Percentiles rank a stretch among this genome's conserved stretches.
These are phyloP conservation scores for Ibycter americanus DNA, from an alignment of 2,797 vertebrate genomes.

Conservation along the genomic window DNA sequence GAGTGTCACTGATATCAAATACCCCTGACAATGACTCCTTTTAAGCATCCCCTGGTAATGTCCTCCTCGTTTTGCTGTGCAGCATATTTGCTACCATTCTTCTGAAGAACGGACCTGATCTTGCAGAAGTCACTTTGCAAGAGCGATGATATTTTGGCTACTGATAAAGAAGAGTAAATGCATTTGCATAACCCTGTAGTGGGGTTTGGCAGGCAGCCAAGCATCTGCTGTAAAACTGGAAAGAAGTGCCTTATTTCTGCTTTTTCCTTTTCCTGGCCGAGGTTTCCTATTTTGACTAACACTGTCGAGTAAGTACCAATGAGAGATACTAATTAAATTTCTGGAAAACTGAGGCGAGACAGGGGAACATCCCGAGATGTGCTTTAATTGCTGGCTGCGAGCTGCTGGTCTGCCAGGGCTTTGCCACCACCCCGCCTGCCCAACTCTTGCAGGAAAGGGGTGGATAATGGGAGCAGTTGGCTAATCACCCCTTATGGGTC, in stretches of 20 bases:
- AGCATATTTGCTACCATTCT: neutral
- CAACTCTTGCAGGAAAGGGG: neutral
- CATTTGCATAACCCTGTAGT: conserved; percentile 27
- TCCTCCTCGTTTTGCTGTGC: neutral
- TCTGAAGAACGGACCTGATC: neutral
- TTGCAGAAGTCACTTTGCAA: neutral
- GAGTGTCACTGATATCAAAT: neutral
- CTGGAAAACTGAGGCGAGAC: neutral
- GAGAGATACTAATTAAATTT: neutral
- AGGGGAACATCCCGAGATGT: neutral
- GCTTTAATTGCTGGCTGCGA: rapidly evolving
- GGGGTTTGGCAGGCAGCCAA: conserved; percentile 21
- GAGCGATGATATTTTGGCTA: neutral
- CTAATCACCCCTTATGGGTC: neutral
- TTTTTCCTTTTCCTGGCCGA: neutral
- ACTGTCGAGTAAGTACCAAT: neutral
- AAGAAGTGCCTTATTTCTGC: neutral
- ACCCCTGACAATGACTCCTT: neutral
- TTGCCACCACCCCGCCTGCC: neutral
- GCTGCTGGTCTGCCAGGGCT: neutral
- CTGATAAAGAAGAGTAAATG: conserved; percentile 12
- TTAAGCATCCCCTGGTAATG: neutral
- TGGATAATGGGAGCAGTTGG: neutral
- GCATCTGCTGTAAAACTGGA: neutral
- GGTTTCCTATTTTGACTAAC: neutral